Evolutionary conservation across 2,888 invertebrate species (phyloP).

Genomic region (Morpho helenor): DNA sequence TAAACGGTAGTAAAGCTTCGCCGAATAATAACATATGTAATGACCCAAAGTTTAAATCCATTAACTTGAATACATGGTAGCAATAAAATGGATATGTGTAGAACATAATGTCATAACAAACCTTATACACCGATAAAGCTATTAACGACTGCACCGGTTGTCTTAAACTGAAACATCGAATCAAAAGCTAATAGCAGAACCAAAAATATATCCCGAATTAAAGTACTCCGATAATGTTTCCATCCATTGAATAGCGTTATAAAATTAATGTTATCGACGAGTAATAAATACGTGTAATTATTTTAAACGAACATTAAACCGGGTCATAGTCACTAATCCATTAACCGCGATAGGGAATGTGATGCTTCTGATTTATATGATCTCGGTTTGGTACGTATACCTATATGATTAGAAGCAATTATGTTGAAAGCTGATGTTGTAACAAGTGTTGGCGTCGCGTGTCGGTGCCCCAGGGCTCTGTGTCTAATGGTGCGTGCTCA

Average conservation of each 20-base stretch:
- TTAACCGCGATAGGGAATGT: conserved; percentile 13
- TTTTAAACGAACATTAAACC: conserved; percentile 5
- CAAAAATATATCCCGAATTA: no score
- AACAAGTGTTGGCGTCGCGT: conserved; percentile 68
- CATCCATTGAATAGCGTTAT: background rate
- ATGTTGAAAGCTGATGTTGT: conserved; percentile 61
- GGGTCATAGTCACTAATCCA: conserved; percentile 9
- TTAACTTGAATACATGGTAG: no score
- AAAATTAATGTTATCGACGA: background rate
- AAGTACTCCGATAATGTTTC: background rate
- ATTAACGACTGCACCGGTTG: no score
- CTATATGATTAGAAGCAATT: conserved; percentile 67
- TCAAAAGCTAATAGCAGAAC: no score
- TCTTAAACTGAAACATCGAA: no score
- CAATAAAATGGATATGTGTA: no score
- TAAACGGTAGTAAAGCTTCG: no score
- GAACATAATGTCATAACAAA: no score
- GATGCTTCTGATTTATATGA: conserved; percentile 20
- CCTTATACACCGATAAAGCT: no score
- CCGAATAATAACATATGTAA: no score
- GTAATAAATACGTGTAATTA: conserved; percentile 8
- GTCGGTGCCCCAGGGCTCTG: conserved; percentile 48
- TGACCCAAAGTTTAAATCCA: no score
- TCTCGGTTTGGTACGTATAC: conserved; percentile 14
- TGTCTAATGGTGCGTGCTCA: conserved; percentile 71